phyloP scores from a whole-genome alignment of 2,797 vertebrate genomes.

The Danio tinwini region DNA sequence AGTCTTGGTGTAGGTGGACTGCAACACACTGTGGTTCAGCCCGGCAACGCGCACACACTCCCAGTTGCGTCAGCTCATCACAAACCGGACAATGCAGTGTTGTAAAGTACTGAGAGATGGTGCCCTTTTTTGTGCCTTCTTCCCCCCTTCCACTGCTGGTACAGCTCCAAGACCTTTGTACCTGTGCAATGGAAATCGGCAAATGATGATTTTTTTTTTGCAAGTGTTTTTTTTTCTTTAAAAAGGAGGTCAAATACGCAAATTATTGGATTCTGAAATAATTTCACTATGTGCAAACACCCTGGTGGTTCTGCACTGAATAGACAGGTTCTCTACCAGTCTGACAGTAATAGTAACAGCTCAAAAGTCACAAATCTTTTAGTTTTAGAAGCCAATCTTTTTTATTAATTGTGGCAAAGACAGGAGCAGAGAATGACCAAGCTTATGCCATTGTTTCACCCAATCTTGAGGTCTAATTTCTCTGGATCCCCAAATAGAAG shows the following conservation, averaged over 20 bases:
- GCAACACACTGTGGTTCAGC: slow-evolving; percentile 89
- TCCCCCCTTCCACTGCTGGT: slow-evolving; percentile 70
- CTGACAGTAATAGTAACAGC: background rate
- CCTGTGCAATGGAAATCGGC: slow-evolving; percentile 69
- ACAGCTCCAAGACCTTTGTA: slow-evolving; percentile 86
- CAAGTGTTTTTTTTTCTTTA: background rate
- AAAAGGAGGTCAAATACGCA: background rate
- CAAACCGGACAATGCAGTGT: slow-evolving; percentile 96
- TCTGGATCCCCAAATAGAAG: too few relatives aligned
- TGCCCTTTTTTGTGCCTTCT: slow-evolving; percentile 85
- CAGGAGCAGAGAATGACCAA: too few relatives aligned
- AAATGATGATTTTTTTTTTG: background rate
- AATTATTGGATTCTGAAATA: too few relatives aligned
- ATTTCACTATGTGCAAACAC: background rate
- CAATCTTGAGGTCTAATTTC: too few relatives aligned
- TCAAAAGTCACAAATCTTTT: too few relatives aligned
- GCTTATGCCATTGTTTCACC: too few relatives aligned
- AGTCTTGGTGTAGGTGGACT: slow-evolving; percentile 90
- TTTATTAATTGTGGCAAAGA: too few relatives aligned
- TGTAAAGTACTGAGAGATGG: slow-evolving; percentile 97
- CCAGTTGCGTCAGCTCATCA: slow-evolving; percentile 93
- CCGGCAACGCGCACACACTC: slow-evolving; percentile 89
- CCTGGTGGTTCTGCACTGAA: background rate
- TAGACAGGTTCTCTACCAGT: too few relatives aligned
- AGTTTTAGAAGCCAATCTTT: too few relatives aligned